These are phyloP conservation scores for Thereva nobilitata DNA, from an alignment of 2,888 invertebrate species.

Conservation along the genomic window DNA sequence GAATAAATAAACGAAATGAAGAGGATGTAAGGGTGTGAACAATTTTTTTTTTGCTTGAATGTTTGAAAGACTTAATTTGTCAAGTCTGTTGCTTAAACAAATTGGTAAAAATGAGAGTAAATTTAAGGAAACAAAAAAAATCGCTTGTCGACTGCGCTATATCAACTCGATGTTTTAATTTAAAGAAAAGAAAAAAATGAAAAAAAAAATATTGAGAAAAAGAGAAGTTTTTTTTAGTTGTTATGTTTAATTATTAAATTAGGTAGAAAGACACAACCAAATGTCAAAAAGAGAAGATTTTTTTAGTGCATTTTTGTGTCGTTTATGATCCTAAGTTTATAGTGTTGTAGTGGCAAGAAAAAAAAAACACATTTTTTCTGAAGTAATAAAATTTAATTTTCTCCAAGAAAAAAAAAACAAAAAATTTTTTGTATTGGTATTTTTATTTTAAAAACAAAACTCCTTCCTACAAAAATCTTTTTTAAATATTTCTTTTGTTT, in stretches of 20 bases:
- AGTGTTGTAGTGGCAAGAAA: conserved; percentile 37
- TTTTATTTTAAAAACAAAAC: not conserved
- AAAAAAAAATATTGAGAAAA: not conserved
- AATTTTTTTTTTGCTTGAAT: conserved; percentile 27
- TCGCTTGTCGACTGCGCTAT: conserved; percentile 41
- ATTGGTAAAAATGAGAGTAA: conserved; percentile 15
- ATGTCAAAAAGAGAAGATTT: conserved; percentile 24
- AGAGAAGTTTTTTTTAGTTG: conserved; percentile 20
- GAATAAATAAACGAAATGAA: too few species aligned
- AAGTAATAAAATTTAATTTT: conserved; percentile 39
- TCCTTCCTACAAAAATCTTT: too few species aligned
- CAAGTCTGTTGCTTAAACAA: not conserved
- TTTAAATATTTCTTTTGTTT: too few species aligned
- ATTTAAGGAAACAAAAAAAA: conserved; percentile 31
- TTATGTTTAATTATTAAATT: conserved; percentile 28
- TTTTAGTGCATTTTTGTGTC: conserved; percentile 33
- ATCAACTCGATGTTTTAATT: conserved; percentile 17
- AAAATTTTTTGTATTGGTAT: not conserved
- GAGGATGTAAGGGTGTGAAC: too few species aligned
- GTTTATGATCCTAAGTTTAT: conserved; percentile 37
- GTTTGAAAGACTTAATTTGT: not conserved
- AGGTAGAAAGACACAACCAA: conserved; percentile 9
- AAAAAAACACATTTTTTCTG: conserved; percentile 33
- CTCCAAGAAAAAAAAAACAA: conserved; percentile 36
- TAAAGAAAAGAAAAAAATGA: not conserved